These are phyloP conservation scores for Argentina silus DNA, from an alignment of 2,797 vertebrate species.

Conservation along the genomic window DNA sequence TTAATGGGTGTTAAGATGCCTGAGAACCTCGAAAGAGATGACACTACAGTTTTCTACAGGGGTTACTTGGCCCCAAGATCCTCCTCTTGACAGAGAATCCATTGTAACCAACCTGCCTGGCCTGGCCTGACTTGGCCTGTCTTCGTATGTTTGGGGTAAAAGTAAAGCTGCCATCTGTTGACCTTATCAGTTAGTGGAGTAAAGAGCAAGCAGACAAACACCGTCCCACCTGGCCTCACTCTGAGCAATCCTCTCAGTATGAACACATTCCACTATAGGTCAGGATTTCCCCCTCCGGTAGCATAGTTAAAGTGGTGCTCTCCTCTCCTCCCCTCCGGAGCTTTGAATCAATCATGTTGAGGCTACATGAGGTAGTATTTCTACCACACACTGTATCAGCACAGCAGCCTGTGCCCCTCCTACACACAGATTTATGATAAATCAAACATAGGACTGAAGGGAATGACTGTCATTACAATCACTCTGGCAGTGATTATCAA, in stretches of 20 bases:
- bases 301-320: not conserved
- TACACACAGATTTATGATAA: not conserved
- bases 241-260: not conserved
- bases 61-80: too few species aligned
- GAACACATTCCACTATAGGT: not conserved
- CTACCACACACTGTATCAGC: not conserved
- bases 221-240: not conserved
- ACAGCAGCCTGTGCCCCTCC: not conserved
- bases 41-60: not conserved
- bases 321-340: not conserved
- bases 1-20: not conserved
- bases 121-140: not conserved
- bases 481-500: not conserved
- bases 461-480: not conserved
- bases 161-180: not conserved
- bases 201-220: not conserved
- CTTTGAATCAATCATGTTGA: constrained; percentile 35
- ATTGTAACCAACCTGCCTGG: not conserved
- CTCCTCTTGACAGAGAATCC: not conserved
- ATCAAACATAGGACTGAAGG: not conserved
- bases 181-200: not conserved
- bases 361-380: not conserved
- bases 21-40: constrained; percentile 6
- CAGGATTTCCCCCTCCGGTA: not conserved
- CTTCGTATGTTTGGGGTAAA: not conserved